Base-by-base conservation (phyloP, 2,888 invertebrate genomes). In the Tachystola acroxantha region DNA sequence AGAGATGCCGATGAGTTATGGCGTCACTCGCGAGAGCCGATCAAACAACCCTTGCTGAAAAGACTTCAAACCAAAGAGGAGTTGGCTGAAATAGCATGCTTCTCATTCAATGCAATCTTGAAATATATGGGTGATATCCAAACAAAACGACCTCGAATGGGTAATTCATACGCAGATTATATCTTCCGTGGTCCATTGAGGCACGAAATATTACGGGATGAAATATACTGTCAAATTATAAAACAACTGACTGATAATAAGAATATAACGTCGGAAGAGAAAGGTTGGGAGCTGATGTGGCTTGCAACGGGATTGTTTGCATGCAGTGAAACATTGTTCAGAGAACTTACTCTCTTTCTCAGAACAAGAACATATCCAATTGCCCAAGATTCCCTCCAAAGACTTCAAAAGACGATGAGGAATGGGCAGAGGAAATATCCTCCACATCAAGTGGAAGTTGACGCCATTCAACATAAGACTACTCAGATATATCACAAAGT, bases 221-320 rank as follows among this genome's bases (percentile, higher is more conserved):
- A 99, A 84, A 95, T 98, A 45, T 99, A 98, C 73, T 99, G 99
- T 71, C 99, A 99, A 87, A 79, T 98, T 37, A 98, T 99, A 95
- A 98, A 98, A 77, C 99, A 99, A 69, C 86, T 99, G 46, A 99
- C 99, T 0, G 97, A 98, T 57, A 99, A 99, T 79, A 91, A 96
- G 37, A 98, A 97, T 70, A 90, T 96, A 57, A 88, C 96, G 76
- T 98, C 98, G 39, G 99, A 99, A 80, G 98, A 99, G 74, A 89
- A 98, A 39, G 99, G 99, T 1, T 99, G 99, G 99, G 99, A 99
- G 71, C 79, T 99, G 35, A 97, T 99, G 97, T 99, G 99, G 99
- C 82, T 99, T 44, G 95, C 96, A 1, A 96, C 97, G 0, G 99
- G 99, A 1, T 86, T 99, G 10, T 99, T 99, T 73, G 95, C 98